phyloP scores from a whole-genome alignment of 2,888 invertebrate species.

The Apoda limacodes region DNA sequence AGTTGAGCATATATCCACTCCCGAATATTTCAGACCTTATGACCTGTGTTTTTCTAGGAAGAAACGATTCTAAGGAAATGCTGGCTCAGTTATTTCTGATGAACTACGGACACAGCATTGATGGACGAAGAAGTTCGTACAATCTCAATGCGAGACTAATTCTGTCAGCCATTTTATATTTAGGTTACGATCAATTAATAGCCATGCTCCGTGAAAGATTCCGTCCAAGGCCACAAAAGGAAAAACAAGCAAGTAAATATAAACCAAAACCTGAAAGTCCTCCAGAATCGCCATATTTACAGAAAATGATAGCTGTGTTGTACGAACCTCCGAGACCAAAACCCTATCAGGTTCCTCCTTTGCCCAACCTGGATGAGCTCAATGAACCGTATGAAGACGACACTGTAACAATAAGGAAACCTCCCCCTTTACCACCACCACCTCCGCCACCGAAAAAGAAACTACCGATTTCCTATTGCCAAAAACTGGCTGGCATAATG shows the following conservation, averaged over 20 bases:
- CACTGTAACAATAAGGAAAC: slow-evolving; percentile 31
- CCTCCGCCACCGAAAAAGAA: slow-evolving; percentile 49
- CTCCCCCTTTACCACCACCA: slow-evolving; percentile 38
- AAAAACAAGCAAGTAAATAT: slow-evolving; percentile 21
- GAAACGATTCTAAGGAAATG: slow-evolving; percentile 47
- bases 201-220: slow-evolving; percentile 35
- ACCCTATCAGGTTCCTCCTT: slow-evolving; percentile 30
- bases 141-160: slow-evolving; percentile 42
- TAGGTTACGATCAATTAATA: slow-evolving; percentile 41
- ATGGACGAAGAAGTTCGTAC: slow-evolving; percentile 36
- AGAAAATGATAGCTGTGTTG: slow-evolving; percentile 35
- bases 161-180: slow-evolving; percentile 45
- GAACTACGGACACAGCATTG: slow-evolving; percentile 37
- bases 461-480: slow-evolving; percentile 36
- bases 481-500: slow-evolving; percentile 39
- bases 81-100: slow-evolving; percentile 41
- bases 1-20: slow-evolving; percentile 39
- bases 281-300: slow-evolving; percentile 42
- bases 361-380: slow-evolving; percentile 45
- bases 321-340: slow-evolving; percentile 31
- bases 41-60: slow-evolving; percentile 37
- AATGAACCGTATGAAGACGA: slow-evolving; percentile 47
- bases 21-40: slow-evolving; percentile 38
- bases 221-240: slow-evolving; percentile 26
- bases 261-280: slow-evolving; percentile 29